Base-by-base conservation (phyloP, 2,797 vertebrate genomes). In the Ctenochaetus hawaiiensis region DNA sequence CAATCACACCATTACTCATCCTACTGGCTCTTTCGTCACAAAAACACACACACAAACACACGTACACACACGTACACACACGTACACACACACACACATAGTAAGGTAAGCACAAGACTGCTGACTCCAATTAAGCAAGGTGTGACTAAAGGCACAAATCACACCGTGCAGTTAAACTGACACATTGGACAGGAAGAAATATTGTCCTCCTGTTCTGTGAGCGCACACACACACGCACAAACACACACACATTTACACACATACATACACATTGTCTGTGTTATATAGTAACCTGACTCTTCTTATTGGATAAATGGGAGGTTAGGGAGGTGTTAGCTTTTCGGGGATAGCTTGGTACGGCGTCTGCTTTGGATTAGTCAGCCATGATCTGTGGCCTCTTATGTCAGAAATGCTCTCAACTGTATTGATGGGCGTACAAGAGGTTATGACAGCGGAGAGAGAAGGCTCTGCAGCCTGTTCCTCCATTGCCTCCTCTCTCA, bases 311-410 rank as follows among this genome's bases (percentile, higher is more conserved):
- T 72, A 72, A 57, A 78, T 61, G 47, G 76, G 79, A 74, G 82
- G 72, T 81, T 7, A n/a, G 67, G 74, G 81, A 75, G 85, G 79
- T 79, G 83, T 82, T 66, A 44, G 66, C 47, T 80, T 74, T 69
- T 65, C 17, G 8, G 30, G 56, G 59, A 67, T 37, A 76, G 75
- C 73, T 49, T 34, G 57, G 77, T 74, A 12, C 4, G 17, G 22
- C 30, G 70, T 83, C 92, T 94, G 93, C 71, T 91, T 91, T 61
- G 8, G 52, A 88, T 94, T 94, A 91, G 69, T 65, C 67, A 60
- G 84, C 83, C 58, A 2, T 84, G 75, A 81, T 81, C 82, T 79
- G 67, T 8, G 63, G 88, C 85, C 85, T 85, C 80, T 59, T 54
- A 79, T 79, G 85, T 85, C 72, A 71, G 68, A 18, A 80, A 71